Conservation (phyloP, 2,113 vertebrate genomes). For the Crotalus tigris region DNA sequence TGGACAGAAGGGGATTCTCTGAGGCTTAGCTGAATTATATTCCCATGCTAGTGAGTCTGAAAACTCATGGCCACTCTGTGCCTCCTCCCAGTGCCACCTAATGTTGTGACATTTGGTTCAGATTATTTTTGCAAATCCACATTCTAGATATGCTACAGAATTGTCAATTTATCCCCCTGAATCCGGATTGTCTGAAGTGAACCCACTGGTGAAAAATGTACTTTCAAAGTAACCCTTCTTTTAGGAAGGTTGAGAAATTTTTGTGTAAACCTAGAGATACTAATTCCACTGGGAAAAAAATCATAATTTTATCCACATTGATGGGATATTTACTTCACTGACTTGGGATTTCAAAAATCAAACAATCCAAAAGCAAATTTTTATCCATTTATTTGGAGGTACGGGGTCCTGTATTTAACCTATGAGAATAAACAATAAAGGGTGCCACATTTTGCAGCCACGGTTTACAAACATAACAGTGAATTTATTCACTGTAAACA, state of each 20-base stretch:
- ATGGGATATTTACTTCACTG: not conserved
- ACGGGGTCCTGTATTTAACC: not conserved
- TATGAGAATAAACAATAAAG: constrained; percentile 11
- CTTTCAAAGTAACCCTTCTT: not conserved
- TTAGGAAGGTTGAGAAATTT: not conserved
- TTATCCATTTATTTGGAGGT: not conserved
- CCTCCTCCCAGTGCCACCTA: not conserved
- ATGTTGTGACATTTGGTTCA: not conserved
- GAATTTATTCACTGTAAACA: constrained; percentile 70
- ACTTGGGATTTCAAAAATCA: not conserved
- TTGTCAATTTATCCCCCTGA: not conserved
- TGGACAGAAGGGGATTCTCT: not conserved
- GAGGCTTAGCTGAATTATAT: not conserved
- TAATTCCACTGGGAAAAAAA: not conserved
- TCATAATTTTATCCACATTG: not conserved
- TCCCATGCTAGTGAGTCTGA: not conserved
- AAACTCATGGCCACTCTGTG: not conserved
- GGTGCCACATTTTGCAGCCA: constrained; percentile 30
- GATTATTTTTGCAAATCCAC: not conserved
- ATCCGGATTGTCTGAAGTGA: not conserved
- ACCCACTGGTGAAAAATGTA: not conserved
- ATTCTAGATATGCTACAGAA: not conserved
- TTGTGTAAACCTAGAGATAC: not conserved
- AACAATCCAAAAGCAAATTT: not conserved
- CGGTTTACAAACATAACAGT: constrained; percentile 48